Evolutionary conservation across 2,797 vertebrate species (phyloP).

Genomic region (Notamacropus eugenii): DNA sequence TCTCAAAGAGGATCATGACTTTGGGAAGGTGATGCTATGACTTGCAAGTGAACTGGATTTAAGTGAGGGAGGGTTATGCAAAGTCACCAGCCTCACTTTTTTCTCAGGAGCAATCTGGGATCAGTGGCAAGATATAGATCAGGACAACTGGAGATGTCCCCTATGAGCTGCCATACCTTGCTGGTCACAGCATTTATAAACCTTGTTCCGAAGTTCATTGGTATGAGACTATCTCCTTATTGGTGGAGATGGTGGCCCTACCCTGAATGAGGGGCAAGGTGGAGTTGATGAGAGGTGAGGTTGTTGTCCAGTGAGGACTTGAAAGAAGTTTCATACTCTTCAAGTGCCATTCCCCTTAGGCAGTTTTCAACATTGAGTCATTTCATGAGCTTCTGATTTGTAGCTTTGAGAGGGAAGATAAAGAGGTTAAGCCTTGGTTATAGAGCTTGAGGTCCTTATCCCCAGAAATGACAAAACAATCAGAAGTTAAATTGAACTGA

Average conservation of each 20-base stretch:
- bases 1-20: too few species aligned
- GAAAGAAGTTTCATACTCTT: background rate
- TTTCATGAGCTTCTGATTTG: background rate
- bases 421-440: background rate
- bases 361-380: background rate
- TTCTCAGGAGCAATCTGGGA: too few species aligned
- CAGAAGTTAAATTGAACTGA: background rate
- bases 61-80: too few species aligned
- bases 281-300: background rate
- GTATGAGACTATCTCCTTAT: background rate
- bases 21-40: too few species aligned
- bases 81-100: too few species aligned
- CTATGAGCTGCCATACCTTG: too few species aligned
- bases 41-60: too few species aligned
- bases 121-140: too few species aligned
- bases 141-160: too few species aligned
- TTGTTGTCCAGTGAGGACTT: background rate
- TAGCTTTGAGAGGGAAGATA: background rate
- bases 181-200: background rate
- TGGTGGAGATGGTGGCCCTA: background rate
- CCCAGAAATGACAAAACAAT: too few species aligned
- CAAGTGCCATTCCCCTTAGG: background rate
- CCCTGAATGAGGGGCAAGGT: background rate
- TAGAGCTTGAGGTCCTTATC: background rate
- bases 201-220: background rate